These are phyloP conservation scores for Ceraclea dissimilis DNA, from an alignment of 2,888 invertebrate genomes.

Conservation along the genomic window DNA sequence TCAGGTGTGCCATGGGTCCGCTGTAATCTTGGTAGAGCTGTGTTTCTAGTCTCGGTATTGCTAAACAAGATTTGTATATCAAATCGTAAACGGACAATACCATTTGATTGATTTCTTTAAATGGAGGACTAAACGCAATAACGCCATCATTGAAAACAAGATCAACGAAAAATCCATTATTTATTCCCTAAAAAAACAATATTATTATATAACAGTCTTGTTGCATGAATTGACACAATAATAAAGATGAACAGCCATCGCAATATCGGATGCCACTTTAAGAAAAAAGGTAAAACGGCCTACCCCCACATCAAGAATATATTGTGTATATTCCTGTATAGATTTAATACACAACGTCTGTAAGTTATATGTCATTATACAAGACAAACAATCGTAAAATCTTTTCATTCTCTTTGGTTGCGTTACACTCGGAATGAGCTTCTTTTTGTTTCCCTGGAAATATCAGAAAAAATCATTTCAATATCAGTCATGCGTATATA, in stretches of 20 bases:
- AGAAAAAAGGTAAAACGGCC: too few relatives aligned
- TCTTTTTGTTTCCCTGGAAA: constrained; percentile 57
- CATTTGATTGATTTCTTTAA: constrained; percentile 64
- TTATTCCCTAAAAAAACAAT: constrained; percentile 51
- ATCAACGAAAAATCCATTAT: constrained; percentile 62
- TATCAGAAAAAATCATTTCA: constrained; percentile 7
- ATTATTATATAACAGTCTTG: background rate
- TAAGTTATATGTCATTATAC: constrained; percentile 82
- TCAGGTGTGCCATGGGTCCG: constrained; percentile 30
- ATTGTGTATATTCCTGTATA: constrained; percentile 67
- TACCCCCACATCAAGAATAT: constrained; percentile 70
- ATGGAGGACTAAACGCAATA: constrained; percentile 66
- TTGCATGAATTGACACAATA: too few relatives aligned
- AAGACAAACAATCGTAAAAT: constrained; percentile 79
- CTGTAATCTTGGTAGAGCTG: constrained; percentile 62
- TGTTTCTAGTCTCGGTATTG: constrained; percentile 72
- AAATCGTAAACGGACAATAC: constrained; percentile 63
- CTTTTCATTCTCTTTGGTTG: constrained; percentile 59
- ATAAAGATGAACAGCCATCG: constrained; percentile 4
- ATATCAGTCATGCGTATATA: background rate
- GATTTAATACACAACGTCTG: constrained; percentile 76
- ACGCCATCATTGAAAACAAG: constrained; percentile 52
- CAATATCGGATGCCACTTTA: background rate
- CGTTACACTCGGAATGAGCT: constrained; percentile 58
- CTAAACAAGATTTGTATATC: constrained; percentile 64